phyloP scores from a whole-genome alignment of 2,797 vertebrate genomes.

The Muscicapa comitata region DNA sequence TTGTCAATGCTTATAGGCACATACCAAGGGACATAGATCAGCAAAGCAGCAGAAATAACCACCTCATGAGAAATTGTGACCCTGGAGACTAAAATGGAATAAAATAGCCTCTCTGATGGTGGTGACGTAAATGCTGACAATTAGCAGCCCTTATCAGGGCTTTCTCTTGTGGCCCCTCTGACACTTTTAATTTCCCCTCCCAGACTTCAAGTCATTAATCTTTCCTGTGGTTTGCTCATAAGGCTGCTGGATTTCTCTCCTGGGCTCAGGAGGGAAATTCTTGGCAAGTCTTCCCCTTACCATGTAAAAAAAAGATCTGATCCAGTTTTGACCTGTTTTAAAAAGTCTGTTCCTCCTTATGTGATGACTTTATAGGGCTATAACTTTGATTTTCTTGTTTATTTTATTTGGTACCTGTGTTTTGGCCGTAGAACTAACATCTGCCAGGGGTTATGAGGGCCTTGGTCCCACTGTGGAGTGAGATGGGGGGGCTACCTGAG shows the following conservation, averaged over 20 bases:
- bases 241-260: neutral
- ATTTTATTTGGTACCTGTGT: neutral
- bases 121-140: slow-evolving; percentile 31
- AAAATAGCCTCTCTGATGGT: neutral
- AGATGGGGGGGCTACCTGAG: neutral
- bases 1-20: neutral
- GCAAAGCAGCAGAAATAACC: neutral
- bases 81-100: neutral
- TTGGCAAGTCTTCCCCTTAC: neutral
- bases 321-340: neutral
- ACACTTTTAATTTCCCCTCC: slow-evolving; percentile 19
- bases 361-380: neutral
- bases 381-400: neutral
- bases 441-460: neutral
- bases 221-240: neutral
- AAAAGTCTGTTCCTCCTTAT: neutral
- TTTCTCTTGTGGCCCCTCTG: neutral
- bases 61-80: neutral
- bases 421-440: neutral
- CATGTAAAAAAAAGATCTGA: neutral
- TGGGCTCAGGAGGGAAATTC: neutral
- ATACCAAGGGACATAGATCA: slow-evolving; percentile 5
- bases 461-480: neutral
- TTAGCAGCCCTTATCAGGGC: neutral
- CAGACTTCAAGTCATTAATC: neutral